Evolutionary conservation across 2,113 vertebrate genomes (phyloP).

Genomic region (Oreochromis spilurus): DNA sequence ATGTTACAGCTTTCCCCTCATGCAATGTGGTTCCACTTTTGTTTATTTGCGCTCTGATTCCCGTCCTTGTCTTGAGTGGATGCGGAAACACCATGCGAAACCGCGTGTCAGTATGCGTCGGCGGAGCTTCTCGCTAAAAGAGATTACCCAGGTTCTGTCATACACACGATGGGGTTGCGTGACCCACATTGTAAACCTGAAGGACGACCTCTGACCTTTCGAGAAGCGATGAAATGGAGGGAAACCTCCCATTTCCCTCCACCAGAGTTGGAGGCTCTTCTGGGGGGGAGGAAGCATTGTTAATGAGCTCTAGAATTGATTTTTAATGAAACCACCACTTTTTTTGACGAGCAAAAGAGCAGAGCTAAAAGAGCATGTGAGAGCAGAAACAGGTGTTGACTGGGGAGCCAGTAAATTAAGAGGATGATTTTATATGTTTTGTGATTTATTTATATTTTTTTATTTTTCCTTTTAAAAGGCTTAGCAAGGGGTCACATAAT

Average conservation of each 20-base stretch:
- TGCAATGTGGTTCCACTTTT: slow-evolving; percentile 59
- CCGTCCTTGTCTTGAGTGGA: slow-evolving; percentile 30
- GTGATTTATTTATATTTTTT: neutral
- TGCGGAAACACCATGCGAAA: slow-evolving; percentile 38
- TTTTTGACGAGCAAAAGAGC: neutral
- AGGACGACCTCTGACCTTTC: slow-evolving; percentile 57
- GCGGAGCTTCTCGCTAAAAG: slow-evolving; percentile 7
- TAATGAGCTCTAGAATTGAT: slow-evolving; percentile 39
- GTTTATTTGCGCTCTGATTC: slow-evolving; percentile 56
- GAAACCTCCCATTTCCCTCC: slow-evolving; percentile 55
- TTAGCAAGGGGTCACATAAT: neutral
- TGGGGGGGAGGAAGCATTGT: slow-evolving; percentile 14
- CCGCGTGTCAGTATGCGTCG: neutral
- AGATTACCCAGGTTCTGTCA: slow-evolving; percentile 48
- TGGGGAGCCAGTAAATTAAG: neutral
- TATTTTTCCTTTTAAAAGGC: neutral
- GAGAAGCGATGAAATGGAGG: slow-evolving; percentile 59
- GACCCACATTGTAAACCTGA: slow-evolving; percentile 66
- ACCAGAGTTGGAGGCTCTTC: neutral
- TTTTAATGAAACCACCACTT: slow-evolving; percentile 42
- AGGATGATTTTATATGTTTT: neutral
- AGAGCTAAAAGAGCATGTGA: neutral
- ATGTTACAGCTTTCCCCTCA: slow-evolving; percentile 47
- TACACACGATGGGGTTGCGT: slow-evolving; percentile 35
- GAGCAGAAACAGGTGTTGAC: slow-evolving; percentile 42